phyloP scores from a whole-genome alignment of 2,113 vertebrate genomes.

The Riparia riparia region DNA sequence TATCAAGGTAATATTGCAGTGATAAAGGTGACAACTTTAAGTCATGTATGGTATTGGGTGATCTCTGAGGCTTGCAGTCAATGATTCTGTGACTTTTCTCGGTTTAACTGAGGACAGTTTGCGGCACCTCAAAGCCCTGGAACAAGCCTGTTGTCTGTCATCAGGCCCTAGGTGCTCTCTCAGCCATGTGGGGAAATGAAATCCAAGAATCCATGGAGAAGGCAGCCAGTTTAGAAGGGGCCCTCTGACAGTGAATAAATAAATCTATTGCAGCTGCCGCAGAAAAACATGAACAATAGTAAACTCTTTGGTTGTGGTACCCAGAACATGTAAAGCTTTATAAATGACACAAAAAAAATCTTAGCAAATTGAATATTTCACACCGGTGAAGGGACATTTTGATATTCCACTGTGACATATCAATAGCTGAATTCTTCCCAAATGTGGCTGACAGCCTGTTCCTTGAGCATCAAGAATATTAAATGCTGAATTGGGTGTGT shows the following conservation, averaged over 20 bases:
- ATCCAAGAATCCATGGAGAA: background rate
- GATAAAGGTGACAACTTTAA: background rate
- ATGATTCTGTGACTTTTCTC: background rate
- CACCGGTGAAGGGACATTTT: background rate
- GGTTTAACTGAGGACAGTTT: background rate
- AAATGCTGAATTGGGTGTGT: background rate
- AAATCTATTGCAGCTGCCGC: background rate
- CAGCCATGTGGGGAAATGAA: background rate
- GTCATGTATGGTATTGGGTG: background rate
- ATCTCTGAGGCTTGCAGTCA: background rate
- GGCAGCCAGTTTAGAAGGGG: accelerated
- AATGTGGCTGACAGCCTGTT: background rate
- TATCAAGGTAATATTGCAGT: background rate
- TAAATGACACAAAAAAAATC: background rate
- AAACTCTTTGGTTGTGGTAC: background rate
- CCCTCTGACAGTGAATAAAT: background rate
- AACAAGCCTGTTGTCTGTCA: background rate
- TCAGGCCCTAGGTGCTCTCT: accelerated
- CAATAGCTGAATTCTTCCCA: background rate
- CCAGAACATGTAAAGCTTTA: background rate
- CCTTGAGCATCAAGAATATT: background rate
- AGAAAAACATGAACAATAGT: background rate
- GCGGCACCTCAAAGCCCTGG: accelerated
- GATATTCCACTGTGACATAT: background rate
- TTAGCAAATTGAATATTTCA: background rate